Evolutionary conservation across 2,113 vertebrate genomes (phyloP), one percentile per base, ranked within the genome.

Genomic region (Dicaeum eximium): DNA sequence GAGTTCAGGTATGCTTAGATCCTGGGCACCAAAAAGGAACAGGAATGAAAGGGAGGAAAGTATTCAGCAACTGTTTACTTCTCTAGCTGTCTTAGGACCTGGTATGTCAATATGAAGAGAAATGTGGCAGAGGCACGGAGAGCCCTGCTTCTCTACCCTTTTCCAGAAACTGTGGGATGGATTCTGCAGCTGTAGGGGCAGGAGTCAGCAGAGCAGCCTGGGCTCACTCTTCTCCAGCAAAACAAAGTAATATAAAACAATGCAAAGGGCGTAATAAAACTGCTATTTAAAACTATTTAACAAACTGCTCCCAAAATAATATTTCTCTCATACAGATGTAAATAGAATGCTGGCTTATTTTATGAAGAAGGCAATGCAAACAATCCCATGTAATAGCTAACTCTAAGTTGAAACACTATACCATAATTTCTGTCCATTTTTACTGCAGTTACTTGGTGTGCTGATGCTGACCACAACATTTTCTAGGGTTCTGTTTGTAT

Each of bases 271-370:
- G 23, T 72, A 91, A 73, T 93, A 92, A 94, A 93, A 93, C 71
- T 42, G 24, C 53, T 93, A 48, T 97, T 92, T 94, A 94, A 65
- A 83, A 27, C 28, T 83, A 79, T 88, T 96, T 97, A 98, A 88
- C 30, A 86, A 97, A 96, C 81, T 93, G 56, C 17, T 96, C 60
- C 84, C 79, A 42, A 88, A 95, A 93, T 94, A 33, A 88, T 74
- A 75, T 92, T 96, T 82, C 8, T 86, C 58, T 91, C 56, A 71
- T 58, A 87, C 3, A 77, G 53, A 95, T 94, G 54, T 96, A 96
- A 97, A 97, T 95, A 97, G 92, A 96, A 89, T 79, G 45, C 73
- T 95, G 91, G 90, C 81, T 93, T 97, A 95, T 94, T 88, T 90
- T 77, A 73, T 28, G 88, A 95, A 80, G 86, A 94, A 88, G 7